Conservation (phyloP, 2,888 invertebrate species). For the Homarus gammarus region DNA sequence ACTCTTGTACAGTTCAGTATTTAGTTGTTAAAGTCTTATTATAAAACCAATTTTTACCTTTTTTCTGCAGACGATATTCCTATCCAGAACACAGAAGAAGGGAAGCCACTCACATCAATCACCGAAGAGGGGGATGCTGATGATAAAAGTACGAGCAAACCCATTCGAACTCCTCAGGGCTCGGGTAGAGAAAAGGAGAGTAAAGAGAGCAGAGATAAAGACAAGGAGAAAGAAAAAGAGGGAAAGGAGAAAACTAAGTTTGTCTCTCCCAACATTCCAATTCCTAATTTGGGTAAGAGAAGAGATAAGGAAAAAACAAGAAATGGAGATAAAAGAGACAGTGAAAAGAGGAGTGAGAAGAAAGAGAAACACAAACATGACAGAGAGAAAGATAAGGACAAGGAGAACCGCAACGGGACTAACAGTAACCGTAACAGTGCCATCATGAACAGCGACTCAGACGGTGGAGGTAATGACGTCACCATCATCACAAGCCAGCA, state of each 20-base stretch:
- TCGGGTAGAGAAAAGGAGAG: conserved; percentile 66
- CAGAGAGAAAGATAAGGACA: conserved; percentile 56
- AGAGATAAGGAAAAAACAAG: conserved; percentile 60
- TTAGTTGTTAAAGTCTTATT: neutral
- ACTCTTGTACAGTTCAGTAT: neutral
- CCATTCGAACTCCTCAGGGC: conserved; percentile 71
- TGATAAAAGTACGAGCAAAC: conserved; percentile 45
- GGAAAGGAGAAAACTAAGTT: conserved; percentile 57
- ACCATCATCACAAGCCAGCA: conserved; percentile 46
- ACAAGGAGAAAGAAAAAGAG: conserved; percentile 52
- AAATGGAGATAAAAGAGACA: conserved; percentile 53
- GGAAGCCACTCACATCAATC: conserved; percentile 60
- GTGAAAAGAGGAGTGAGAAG: conserved; percentile 64
- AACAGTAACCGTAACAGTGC: conserved; percentile 66
- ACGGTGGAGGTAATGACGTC: conserved; percentile 51
- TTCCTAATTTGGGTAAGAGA: conserved; percentile 61
- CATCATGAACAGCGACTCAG: conserved; percentile 62
- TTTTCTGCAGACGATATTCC: conserved; percentile 70
- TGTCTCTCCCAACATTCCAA: conserved; percentile 46
- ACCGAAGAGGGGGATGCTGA: conserved; percentile 62
- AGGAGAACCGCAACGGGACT: conserved; percentile 63
- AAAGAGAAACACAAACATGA: conserved; percentile 60
- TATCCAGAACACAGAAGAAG: conserved; percentile 67
- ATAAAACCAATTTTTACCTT: neutral
- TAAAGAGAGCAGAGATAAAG: conserved; percentile 54